These are phyloP conservation scores for Hetaerina americana DNA, from an alignment of 1,140 invertebrate species.

Conservation along the genomic window DNA sequence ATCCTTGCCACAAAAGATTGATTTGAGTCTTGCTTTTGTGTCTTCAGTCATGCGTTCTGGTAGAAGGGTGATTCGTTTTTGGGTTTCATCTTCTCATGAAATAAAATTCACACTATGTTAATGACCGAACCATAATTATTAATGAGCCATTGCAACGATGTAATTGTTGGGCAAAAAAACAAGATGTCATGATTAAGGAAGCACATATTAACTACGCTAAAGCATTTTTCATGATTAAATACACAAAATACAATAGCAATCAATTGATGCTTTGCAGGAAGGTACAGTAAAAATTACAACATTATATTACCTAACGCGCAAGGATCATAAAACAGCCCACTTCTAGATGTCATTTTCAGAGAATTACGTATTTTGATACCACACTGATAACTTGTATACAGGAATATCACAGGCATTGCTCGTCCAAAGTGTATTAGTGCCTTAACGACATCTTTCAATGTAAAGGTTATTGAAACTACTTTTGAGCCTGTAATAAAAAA, in stretches of 20 bases:
- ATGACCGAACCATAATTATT: too few species aligned
- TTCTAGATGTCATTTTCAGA: constrained; percentile 46
- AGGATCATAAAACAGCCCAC: constrained; percentile 41
- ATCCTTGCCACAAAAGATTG: constrained; percentile 42
- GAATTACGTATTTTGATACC: constrained; percentile 49
- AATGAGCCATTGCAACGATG: too few species aligned
- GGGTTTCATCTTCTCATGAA: constrained; percentile 52
- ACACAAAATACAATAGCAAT: constrained; percentile 18
- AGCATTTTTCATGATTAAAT: too few species aligned
- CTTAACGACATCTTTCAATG: constrained; percentile 50
- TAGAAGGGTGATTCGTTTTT: constrained; percentile 62
- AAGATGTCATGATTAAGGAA: too few species aligned
- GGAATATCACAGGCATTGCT: constrained; percentile 57
- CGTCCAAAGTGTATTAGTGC: constrained; percentile 60
- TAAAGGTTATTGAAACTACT: constrained; percentile 44
- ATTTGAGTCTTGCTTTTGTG: constrained; percentile 45
- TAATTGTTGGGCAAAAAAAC: too few species aligned
- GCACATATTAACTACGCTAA: too few species aligned
- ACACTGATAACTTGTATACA: constrained; percentile 52
- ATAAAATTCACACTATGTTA: too few species aligned
- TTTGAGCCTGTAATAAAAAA: constrained; percentile 25
- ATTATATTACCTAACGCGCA: constrained; percentile 13
- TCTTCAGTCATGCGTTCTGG: constrained; percentile 53
- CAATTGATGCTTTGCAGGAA: constrained; percentile 11
- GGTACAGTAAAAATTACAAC: constrained; percentile 1